Evolutionary conservation across 2,797 vertebrate species (phyloP).

Genomic region (Peromyscus melanophrys): DNA sequence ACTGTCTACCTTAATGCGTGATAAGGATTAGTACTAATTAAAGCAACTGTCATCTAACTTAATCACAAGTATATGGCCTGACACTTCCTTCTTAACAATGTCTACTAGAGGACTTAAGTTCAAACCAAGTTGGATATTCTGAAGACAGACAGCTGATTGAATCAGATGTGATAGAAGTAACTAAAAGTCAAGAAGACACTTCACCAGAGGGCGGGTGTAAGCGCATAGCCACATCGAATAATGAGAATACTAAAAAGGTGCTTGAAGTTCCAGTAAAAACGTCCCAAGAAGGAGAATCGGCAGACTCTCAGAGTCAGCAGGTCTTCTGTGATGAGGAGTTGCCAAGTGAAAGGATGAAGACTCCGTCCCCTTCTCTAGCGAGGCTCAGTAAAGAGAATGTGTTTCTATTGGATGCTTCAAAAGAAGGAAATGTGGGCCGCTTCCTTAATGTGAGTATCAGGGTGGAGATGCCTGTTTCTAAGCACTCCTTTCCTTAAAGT

Average conservation of each 20-base stretch:
- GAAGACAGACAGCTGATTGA: constrained; percentile 37
- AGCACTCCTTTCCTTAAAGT: constrained; percentile 54
- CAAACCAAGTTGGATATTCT: constrained; percentile 69
- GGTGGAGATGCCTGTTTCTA: constrained; percentile 32
- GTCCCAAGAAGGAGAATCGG: constrained; percentile 58
- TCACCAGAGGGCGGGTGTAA: constrained; percentile 39
- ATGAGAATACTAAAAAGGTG: neutral
- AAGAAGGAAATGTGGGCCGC: constrained; percentile 96
- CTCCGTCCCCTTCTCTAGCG: constrained; percentile 30
- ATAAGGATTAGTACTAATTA: constrained; percentile 48
- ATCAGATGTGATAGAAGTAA: constrained; percentile 61
- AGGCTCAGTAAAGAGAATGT: constrained; percentile 68
- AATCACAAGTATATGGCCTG: constrained; percentile 64
- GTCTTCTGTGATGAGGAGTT: constrained; percentile 75
- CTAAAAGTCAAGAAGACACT: constrained; percentile 74
- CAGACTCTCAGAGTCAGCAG: constrained; percentile 61
- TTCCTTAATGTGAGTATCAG: constrained; percentile 95
- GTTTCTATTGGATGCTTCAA: constrained; percentile 94
- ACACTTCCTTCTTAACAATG: constrained; percentile 64
- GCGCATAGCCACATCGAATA: constrained; percentile 48
- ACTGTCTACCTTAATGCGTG: constrained; percentile 10
- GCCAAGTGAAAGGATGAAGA: constrained; percentile 63
- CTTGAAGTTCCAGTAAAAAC: constrained; percentile 58
- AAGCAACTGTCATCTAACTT: constrained; percentile 45
- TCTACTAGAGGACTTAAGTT: constrained; percentile 81